Evolutionary conservation across 2,888 invertebrate genomes (phyloP).

Genomic region (Eupeodes latifasciatus): DNA sequence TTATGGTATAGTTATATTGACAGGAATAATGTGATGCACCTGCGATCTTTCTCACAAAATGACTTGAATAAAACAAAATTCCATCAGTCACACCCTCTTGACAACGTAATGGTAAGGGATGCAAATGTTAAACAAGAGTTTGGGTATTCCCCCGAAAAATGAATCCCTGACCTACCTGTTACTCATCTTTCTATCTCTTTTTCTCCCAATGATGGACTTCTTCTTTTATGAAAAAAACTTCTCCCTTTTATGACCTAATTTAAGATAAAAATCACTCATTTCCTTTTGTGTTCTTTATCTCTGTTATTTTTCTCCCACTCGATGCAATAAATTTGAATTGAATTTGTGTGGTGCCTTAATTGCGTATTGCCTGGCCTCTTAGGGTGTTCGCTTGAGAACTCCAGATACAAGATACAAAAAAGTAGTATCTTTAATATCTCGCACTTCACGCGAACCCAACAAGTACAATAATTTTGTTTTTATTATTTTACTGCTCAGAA

Average conservation of each 20-base stretch:
- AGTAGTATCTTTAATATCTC: constrained; percentile 66
- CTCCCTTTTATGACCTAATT: constrained; percentile 68
- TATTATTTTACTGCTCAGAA: constrained; percentile 31
- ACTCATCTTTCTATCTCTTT: background rate
- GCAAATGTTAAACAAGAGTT: background rate
- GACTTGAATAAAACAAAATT: background rate
- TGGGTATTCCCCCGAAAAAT: background rate
- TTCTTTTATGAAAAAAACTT: background rate
- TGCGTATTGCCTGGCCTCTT: constrained; percentile 36
- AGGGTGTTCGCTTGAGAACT: constrained; percentile 57
- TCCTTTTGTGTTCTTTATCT: constrained; percentile 18
- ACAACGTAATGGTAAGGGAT: background rate
- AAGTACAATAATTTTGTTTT: background rate
- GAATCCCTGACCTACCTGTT: background rate
- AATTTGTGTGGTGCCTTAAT: constrained; percentile 65
- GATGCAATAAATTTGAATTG: constrained; percentile 49
- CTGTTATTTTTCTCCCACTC: constrained; percentile 51
- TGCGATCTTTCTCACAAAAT: background rate
- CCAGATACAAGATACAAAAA: constrained; percentile 34
- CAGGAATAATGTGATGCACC: constrained; percentile 13
- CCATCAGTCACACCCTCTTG: background rate
- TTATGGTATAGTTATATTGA: constrained; percentile 10
- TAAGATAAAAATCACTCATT: constrained; percentile 43
- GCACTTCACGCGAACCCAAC: constrained; percentile 44
- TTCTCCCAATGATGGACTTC: background rate